These are phyloP conservation scores for Pantherophis guttatus DNA, from an alignment of 2,113 vertebrate species.

Conservation along the genomic window DNA sequence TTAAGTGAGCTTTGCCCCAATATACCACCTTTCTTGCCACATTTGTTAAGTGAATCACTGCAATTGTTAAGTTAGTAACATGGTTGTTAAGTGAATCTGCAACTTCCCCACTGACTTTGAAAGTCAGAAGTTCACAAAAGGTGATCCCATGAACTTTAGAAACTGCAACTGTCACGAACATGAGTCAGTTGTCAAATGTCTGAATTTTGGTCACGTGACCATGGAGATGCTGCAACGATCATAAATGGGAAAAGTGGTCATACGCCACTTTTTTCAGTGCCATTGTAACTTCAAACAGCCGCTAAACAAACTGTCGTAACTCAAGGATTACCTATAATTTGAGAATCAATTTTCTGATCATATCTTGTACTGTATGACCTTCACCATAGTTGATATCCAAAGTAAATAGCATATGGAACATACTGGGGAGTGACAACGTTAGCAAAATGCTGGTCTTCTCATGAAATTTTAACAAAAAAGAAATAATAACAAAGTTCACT, in stretches of 20 bases:
- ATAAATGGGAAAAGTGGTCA: not conserved
- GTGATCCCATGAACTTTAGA: not conserved
- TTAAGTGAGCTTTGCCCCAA: not conserved
- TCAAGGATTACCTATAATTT: no score
- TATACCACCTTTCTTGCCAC: not conserved
- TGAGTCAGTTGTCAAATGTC: not conserved
- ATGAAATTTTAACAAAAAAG: not conserved
- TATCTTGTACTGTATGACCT: not conserved
- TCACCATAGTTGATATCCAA: not conserved
- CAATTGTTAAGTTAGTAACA: not conserved
- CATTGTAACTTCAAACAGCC: no score
- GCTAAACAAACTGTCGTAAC: no score
- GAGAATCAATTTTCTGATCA: not conserved
- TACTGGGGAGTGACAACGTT: not conserved
- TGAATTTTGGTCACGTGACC: not conserved
- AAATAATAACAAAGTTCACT: not conserved
- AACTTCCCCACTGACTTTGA: no score
- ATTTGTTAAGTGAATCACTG: not conserved
- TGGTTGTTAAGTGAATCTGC: not conserved
- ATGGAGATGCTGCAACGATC: not conserved
- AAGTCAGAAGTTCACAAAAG: not conserved
- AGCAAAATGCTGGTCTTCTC: not conserved
- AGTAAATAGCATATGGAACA: not conserved
- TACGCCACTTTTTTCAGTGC: not conserved
- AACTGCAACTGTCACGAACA: not conserved